Evolutionary conservation across 2,797 vertebrate species (phyloP).

Genomic region (Macrochelys suwanniensis): DNA sequence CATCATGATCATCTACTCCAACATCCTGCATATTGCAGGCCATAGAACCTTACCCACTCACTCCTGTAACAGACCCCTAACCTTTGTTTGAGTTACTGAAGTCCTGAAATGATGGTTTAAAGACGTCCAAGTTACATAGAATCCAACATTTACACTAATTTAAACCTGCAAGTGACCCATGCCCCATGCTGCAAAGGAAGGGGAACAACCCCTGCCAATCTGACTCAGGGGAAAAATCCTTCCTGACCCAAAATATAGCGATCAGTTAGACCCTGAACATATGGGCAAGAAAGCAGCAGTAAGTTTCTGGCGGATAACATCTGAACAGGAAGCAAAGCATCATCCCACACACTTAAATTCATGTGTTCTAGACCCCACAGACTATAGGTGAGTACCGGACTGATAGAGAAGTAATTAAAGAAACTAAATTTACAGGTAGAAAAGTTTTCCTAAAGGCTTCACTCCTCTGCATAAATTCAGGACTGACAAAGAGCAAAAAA

Average conservation of each 20-base stretch:
- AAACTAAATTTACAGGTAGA: not conserved
- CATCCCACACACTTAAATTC: not conserved
- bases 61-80: not conserved
- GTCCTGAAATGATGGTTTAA: not conserved
- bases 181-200: not conserved
- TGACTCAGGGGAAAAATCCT: not conserved
- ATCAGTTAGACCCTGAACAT: not conserved
- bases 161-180: not conserved
- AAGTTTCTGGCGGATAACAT: conserved; percentile 13
- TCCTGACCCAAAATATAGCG: not conserved
- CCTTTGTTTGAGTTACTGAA: not conserved
- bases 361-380: not conserved
- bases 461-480: not conserved
- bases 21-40: not conserved
- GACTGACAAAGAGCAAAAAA: not conserved
- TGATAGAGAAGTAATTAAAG: not conserved
- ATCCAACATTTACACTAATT: not conserved
- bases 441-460: not conserved
- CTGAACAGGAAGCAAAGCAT: not conserved
- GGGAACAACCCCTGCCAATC: not conserved
- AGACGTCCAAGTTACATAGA: not conserved
- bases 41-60: not conserved
- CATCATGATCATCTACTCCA: not conserved
- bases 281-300: not conserved
- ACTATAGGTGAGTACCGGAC: not conserved